Base-by-base conservation (phyloP, 2,888 invertebrate genomes). In the Amblyjoppa fuscipennis region DNA sequence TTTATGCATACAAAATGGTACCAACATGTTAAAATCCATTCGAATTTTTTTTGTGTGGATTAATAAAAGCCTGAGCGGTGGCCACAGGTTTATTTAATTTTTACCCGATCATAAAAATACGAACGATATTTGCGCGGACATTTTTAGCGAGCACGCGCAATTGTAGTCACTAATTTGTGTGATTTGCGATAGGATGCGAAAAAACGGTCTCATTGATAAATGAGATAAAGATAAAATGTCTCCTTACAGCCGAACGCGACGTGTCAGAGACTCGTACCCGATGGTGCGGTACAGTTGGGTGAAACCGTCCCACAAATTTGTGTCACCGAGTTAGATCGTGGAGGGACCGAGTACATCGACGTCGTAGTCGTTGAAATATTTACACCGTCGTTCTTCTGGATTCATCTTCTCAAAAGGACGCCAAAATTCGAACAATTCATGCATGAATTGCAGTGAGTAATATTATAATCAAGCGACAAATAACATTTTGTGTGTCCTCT, bases 331-430 rank as follows among this genome's bases (percentile, higher is more conserved):
- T 83, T 93, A 9, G 28, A 75, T 73, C 31, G 16, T 0, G 74
- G 59, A 0, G 64, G 70, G 0, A 71, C 84, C n/a, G 88, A 88
- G 3, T 89, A 80, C 28, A 31, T 86, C 25, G 91, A 92, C 82
- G 90, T 93, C 31, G 49, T 87, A 25, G 85, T 94, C 38, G 89
- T 89, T 7, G 94, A 94, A 81, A 86, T 92, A 13, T 93, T 92
- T 56, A 91, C 91, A 2, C 94, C 94, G 1, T 90, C 92, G 0
- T 93, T 94, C 53, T 94, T 94, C 71, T 94, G 93, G 93, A 87
- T 94, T 78, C 91, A 90, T 2, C 85, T 92, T 13, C 83, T 89
- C 0, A 88, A 89, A 64, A 90, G 90, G 3, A 71, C 78, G n/a
- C 83, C 70, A 0, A 77, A 61, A 20, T 90, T 93, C 38, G 81